Evolutionary conservation across 2,888 invertebrate genomes (phyloP), one percentile per base, ranked within the genome.

Genomic region (Apoderus coryli): DNA sequence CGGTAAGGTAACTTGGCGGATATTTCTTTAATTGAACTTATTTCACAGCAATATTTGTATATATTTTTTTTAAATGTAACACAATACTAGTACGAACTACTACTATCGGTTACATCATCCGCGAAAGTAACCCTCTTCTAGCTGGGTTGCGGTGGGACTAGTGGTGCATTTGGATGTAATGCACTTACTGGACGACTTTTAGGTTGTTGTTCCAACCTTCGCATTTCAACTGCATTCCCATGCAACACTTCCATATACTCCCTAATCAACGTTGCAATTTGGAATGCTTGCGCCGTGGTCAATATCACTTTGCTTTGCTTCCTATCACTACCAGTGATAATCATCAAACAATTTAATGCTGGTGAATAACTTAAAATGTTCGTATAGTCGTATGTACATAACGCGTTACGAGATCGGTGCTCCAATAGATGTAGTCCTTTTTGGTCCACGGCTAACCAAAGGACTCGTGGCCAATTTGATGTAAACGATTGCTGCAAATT

Each of bases 401-500:
- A 69, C 19, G 88, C 78, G 49, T 81, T 82, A 45, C 90, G 73
- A 9, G 88, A 78, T 32, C 85, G 76, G 50, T 85, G 82, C 46
- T 92, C 86, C 46, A 92, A 63, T 38, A 93, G 63, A 55, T 92
- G 89, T 36, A 93, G 71, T 11, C 93, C 93, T 46, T 73, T 74
- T 56, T 90, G 89, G 60, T 92, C 89, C 29, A 93, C 84, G 13
- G 88, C 90, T 44, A 93, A 63, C 88, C 92, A 89, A 25, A 93
- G 63, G 24, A 81, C 75, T 49, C 90, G 72, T 14, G 93, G 92
- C 85, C 93, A 89, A 59, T 88, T 88, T 14, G 90, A 89, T 9
- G 92, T 90, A 56, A 90, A 92, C 7, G 88, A 85, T 78, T 93
- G 92, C 84, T 85, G 57, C 19, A 59, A 58, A 26, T 26, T 27